phyloP scores from a whole-genome alignment of 2,888 invertebrate species.

The Ectropis crepuscularia region DNA sequence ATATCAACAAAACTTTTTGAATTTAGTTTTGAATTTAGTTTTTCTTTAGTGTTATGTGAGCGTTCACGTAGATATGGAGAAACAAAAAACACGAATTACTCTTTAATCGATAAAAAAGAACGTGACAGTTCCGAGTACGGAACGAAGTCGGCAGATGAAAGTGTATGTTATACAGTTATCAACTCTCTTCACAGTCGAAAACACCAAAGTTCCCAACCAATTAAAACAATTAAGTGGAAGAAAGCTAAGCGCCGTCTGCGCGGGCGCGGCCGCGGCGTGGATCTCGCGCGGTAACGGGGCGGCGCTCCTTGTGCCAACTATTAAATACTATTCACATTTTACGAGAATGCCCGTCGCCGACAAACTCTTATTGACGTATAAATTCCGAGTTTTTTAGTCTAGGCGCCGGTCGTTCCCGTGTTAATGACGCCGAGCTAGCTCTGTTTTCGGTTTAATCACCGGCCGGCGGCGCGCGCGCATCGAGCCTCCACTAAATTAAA shows the following conservation, averaged over 20 bases:
- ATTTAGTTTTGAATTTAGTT: too few relatives aligned
- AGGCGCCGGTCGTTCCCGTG: constrained; percentile 80
- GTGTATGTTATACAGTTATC: constrained; percentile 1
- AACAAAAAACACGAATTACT: too few relatives aligned
- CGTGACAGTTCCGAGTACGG: too few relatives aligned
- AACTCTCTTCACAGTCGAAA: constrained; percentile 20
- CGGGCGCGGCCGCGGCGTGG: not conserved
- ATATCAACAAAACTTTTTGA: too few relatives aligned
- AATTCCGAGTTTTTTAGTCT: constrained; percentile 70
- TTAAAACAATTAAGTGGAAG: constrained; percentile 42
- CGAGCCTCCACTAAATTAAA: constrained; percentile 76
- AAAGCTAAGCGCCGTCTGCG: constrained; percentile 26
- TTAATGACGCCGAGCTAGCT: constrained; percentile 76
- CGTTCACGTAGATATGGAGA: not conserved
- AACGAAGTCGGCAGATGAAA: constrained; percentile 13
- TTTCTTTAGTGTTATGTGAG: too few relatives aligned
- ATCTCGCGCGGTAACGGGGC: constrained; percentile 79
- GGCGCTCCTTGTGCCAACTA: constrained; percentile 78
- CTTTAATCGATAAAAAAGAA: too few relatives aligned
- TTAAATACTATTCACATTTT: constrained; percentile 80
- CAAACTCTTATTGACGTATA: constrained; percentile 80
- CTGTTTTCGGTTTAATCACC: constrained; percentile 76
- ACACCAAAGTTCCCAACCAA: constrained; percentile 38
- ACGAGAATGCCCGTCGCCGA: constrained; percentile 78
- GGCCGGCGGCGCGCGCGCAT: constrained; percentile 51